A percentile compares a stretch with the other conserved stretches of the same genome.
These are phyloP conservation scores for Dromiciops gliroides DNA, from an alignment of 2,113 vertebrate species.

Conservation along the genomic window DNA sequence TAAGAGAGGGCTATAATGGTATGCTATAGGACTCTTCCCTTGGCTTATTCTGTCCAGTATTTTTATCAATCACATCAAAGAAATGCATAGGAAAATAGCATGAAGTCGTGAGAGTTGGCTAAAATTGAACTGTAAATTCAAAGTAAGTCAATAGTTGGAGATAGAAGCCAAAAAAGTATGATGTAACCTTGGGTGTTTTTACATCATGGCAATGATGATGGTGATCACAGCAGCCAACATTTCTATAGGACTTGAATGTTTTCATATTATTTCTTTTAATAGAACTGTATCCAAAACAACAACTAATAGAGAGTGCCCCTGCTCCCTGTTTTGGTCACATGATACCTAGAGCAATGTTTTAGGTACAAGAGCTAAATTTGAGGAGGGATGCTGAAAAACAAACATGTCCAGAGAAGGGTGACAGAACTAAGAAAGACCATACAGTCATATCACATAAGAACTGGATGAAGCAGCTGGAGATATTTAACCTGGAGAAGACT, in stretches of 20 bases:
- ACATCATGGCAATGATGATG: not conserved
- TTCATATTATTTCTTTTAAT: not conserved
- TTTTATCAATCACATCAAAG: not conserved
- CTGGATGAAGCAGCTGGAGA: not conserved
- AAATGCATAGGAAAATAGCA: not conserved
- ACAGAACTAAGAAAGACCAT: not conserved
- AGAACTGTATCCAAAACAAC: not conserved
- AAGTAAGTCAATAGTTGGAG: not conserved
- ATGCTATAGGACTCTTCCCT: not conserved
- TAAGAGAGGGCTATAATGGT: not conserved
- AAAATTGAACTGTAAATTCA: not conserved
- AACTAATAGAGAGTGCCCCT: not conserved
- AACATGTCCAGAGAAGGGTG: too few relatives aligned
- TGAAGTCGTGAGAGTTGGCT: not conserved
- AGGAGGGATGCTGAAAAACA: not conserved
- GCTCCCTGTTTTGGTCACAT: not conserved
- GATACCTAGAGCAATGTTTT: not conserved
- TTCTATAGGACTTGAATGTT: not conserved
- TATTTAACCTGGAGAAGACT: not conserved
- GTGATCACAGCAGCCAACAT: not conserved
- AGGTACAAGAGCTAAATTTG: not conserved
- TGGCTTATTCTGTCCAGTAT: not conserved
- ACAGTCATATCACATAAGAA: not conserved
- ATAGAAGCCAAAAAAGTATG: not conserved
- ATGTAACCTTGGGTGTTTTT: not conserved